These are phyloP conservation scores for Lophochroa leadbeateri DNA, from an alignment of 2,113 vertebrate genomes.

Conservation along the genomic window DNA sequence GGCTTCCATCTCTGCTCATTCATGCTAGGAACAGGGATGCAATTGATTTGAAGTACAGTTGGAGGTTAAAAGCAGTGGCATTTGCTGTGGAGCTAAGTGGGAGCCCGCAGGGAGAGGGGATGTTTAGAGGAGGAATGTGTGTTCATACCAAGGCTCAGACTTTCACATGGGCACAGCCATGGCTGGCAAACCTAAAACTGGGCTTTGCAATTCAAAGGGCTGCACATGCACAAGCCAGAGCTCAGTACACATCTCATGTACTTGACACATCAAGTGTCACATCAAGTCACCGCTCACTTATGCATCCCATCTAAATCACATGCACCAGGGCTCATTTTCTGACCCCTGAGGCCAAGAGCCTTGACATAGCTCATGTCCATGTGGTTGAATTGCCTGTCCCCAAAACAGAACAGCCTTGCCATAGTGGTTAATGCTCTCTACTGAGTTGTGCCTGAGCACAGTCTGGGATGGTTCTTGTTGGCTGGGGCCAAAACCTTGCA, in stretches of 20 bases:
- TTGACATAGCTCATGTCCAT: background rate
- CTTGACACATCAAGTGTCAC: background rate
- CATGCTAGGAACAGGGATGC: background rate
- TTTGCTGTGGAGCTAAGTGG: constrained; percentile 10
- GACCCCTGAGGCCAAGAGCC: background rate
- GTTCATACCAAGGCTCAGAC: background rate
- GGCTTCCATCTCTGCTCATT: fast-evolving
- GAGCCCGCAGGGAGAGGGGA: background rate
- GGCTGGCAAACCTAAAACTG: background rate
- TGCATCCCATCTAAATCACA: fast-evolving
- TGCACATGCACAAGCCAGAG: background rate
- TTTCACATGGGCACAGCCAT: fast-evolving
- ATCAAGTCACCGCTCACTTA: background rate
- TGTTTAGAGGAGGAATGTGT: background rate
- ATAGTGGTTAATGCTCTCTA: background rate
- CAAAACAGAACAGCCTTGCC: background rate
- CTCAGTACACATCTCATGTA: background rate
- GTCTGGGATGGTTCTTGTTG: background rate
- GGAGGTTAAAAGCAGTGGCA: constrained; percentile 47
- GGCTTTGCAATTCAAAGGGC: background rate
- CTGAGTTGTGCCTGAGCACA: background rate
- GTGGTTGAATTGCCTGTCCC: background rate
- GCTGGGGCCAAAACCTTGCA: background rate
- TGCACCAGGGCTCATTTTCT: background rate
- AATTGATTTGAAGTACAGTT: constrained; percentile 32